These are phyloP conservation scores for Capitulum mitella DNA, from an alignment of 2,888 invertebrate species.

Conservation along the genomic window DNA sequence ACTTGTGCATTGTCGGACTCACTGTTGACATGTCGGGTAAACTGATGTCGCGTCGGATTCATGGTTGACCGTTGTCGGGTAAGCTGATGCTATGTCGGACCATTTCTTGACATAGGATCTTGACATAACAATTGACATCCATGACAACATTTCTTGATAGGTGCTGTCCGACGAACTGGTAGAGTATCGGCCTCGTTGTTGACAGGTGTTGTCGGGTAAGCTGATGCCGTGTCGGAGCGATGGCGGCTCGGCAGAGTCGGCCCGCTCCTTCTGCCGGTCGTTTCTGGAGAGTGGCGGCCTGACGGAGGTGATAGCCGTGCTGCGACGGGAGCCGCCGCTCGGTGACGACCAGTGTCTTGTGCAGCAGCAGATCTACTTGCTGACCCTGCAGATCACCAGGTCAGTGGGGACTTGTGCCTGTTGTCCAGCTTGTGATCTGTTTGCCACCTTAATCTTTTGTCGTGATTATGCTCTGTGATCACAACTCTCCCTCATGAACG, in stretches of 20 bases:
- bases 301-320: constrained; percentile 43
- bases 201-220: constrained; percentile 46
- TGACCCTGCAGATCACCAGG: constrained; percentile 46
- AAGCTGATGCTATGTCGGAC: constrained; percentile 45
- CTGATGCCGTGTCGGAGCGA: constrained; percentile 43
- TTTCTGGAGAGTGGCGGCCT: constrained; percentile 47
- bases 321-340: constrained; percentile 45
- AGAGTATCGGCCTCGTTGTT: too few relatives aligned
- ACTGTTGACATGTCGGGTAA: neutral
- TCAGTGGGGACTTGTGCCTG: constrained; percentile 37
- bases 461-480: too few relatives aligned
- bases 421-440: too few relatives aligned
- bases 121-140: too few relatives aligned
- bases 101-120: too few relatives aligned
- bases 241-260: constrained; percentile 1
- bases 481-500: too few relatives aligned
- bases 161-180: too few relatives aligned
- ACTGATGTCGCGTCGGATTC: too few relatives aligned
- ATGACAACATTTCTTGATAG: too few relatives aligned
- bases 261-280: constrained; percentile 43
- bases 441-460: too few relatives aligned
- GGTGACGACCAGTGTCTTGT: constrained; percentile 46
- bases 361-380: constrained; percentile 46
- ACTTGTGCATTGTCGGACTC: too few relatives aligned
- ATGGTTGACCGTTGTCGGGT: constrained; percentile 44